Conservation (phyloP, 1,140 invertebrate genomes). For the Drosophila paulistorum region DNA sequence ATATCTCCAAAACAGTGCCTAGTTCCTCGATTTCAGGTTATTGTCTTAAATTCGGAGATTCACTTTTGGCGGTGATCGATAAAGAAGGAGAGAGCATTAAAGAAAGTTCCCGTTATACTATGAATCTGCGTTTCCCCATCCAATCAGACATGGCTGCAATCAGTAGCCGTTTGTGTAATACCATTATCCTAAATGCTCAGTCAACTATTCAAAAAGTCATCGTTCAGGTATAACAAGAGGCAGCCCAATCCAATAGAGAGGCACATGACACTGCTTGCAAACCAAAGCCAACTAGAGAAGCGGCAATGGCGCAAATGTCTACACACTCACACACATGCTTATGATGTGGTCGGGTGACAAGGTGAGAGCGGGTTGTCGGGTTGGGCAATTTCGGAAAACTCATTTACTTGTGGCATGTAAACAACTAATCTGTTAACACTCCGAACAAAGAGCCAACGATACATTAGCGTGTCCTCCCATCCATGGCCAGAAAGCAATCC, state of each 20-base stretch:
- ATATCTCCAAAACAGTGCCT: too few species aligned
- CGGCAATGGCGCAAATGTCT: background rate
- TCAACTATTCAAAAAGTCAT: slow-evolving; percentile 82
- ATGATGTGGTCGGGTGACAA: background rate
- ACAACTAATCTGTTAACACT: slow-evolving; percentile 83
- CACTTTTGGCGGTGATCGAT: too few species aligned
- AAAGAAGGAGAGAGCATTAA: too few species aligned
- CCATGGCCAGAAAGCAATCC: background rate
- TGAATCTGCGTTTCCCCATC: too few species aligned
- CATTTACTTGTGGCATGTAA: slow-evolving; percentile 82
- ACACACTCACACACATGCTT: background rate
- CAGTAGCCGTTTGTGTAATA: slow-evolving; percentile 64
- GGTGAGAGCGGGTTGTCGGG: slow-evolving; percentile 3
- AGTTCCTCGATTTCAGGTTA: too few species aligned
- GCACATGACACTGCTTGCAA: slow-evolving; percentile 12
- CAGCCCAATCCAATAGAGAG: slow-evolving; percentile 42
- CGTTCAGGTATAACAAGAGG: slow-evolving; percentile 80
- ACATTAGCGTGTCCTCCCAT: slow-evolving; percentile 48
- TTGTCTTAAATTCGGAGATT: too few species aligned
- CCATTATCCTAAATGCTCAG: slow-evolving; percentile 80
- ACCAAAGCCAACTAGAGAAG: slow-evolving; percentile 6
- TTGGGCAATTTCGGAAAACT: slow-evolving; percentile 71
- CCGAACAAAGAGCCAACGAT: slow-evolving; percentile 66
- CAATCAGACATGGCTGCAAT: slow-evolving; percentile 16
- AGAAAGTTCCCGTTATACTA: too few species aligned